Base-by-base conservation (phyloP, 2,888 invertebrate genomes). In the Apamea epomidion region DNA sequence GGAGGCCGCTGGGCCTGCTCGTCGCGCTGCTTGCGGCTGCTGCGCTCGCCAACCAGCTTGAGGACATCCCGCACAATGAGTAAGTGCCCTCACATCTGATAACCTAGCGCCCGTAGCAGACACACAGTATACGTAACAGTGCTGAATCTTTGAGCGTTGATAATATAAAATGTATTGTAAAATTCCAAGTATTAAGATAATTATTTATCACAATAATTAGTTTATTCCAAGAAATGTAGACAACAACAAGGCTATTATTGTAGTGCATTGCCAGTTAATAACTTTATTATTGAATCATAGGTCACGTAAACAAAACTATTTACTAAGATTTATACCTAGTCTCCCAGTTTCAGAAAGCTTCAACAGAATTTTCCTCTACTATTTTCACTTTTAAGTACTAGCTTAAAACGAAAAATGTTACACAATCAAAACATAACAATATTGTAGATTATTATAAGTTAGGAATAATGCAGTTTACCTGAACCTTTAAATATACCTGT, bases 31-130 rank as follows among this genome's bases (percentile, higher is more conserved):
- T 96, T 88, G 93, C 93, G 86, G 94, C 94, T 76, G 92, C 92
- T 85, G 94, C 94, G 89, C 92, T 97, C 90, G 97, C 98, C 91
- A 98, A 98, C 96, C 98, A 98, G 96, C 98, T 98, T 93, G 98
- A 99, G 97, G 98, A 98, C 95, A 99, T 99, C 94, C 99, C 98
- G 83, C 98, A 98, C 95, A 98, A 98, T 97, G 98, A 98, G 99
- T 99, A 97, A 98, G 98, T 88, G 18, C 14, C 42, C 18, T 8
- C 29, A 73, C 51, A 54, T 60, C 25, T 25, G 75, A 69, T 80
- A 77, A 73, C 75, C 42, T 79, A 72, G 21, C 48, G 60, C 54
- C 32, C 37, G n/a, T 25, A n/a, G 60, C 54, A 67, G 42, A 48
- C 4, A 67, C 16, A 62, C 64, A 21, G 14, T 16, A 76, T 60